These are phyloP conservation scores for Cheirogaleus major DNA, from an alignment of 2,797 vertebrate genomes.

Conservation along the genomic window DNA sequence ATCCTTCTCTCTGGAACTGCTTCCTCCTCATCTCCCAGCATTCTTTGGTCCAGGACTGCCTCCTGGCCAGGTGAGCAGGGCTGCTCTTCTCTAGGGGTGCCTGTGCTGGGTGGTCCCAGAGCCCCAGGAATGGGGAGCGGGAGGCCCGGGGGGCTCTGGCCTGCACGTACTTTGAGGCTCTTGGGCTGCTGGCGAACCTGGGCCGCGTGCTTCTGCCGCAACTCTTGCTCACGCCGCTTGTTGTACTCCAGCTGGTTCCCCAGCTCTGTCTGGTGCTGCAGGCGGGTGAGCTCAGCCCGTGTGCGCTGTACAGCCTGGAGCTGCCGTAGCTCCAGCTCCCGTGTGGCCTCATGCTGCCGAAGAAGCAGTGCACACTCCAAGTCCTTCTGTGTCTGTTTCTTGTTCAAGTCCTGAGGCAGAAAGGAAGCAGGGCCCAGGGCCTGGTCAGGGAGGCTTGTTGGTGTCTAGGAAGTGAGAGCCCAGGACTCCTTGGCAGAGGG, in stretches of 20 bases:
- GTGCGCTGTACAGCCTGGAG: constrained; percentile 93
- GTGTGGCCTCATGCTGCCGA: constrained; percentile 95
- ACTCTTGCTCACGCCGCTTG: constrained; percentile 95
- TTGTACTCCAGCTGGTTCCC: constrained; percentile 98
- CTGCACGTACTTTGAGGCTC: constrained; percentile 95
- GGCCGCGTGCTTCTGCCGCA: constrained; percentile 94
- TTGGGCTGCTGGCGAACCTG: constrained; percentile 97
- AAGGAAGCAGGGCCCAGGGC: not conserved
- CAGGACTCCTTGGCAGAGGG: not conserved
- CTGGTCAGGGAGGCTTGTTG: not conserved
- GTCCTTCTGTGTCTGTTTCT: constrained; percentile 96
- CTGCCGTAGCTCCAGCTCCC: constrained; percentile 95
- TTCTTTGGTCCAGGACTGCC: constrained; percentile 72
- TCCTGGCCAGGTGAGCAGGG: constrained; percentile 67
- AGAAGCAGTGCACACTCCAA: constrained; percentile 95
- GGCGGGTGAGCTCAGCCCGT: constrained; percentile 94
- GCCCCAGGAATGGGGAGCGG: constrained; percentile 63
- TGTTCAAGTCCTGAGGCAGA: constrained; percentile 92
- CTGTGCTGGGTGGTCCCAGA: constrained; percentile 72
- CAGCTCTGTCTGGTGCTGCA: constrained; percentile 96
- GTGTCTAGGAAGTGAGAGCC: not conserved
- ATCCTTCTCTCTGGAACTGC: constrained; percentile 79
- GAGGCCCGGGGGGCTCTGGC: constrained; percentile 74
- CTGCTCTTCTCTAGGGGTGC: constrained; percentile 75
- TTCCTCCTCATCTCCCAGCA: constrained; percentile 77